A percentile compares a stretch with the other conserved stretches of the same genome.
These are phyloP conservation scores for Zaprionus camerounensis DNA, from an alignment of 1,140 invertebrate species.

Conservation along the genomic window DNA sequence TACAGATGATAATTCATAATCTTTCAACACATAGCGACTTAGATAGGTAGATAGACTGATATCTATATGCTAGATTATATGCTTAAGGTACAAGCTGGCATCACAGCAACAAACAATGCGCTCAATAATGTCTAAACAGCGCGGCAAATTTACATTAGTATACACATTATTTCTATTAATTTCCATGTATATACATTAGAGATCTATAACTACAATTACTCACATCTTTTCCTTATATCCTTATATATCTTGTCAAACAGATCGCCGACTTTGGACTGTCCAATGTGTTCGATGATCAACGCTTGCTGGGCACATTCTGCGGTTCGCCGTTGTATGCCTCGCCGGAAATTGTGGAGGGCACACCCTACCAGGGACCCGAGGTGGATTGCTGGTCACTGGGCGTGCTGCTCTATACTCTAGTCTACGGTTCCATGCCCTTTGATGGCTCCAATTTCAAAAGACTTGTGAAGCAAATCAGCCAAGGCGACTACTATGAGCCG, in stretches of 20 bases:
- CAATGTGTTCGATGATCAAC: slow-evolving; percentile 97
- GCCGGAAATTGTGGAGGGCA: slow-evolving; percentile 99
- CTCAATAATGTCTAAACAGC: too few relatives aligned
- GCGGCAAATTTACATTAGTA: too few relatives aligned
- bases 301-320: slow-evolving; percentile 97
- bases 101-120: too few relatives aligned
- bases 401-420: slow-evolving; percentile 98
- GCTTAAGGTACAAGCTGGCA: too few relatives aligned
- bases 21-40: too few relatives aligned
- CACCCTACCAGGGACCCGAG: slow-evolving; percentile 98
- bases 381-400: slow-evolving; percentile 98
- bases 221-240: background rate
- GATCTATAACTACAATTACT: background rate
- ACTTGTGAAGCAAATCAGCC: slow-evolving; percentile 98
- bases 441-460: slow-evolving; percentile 99
- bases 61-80: too few relatives aligned
- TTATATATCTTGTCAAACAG: slow-evolving; percentile 84
- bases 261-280: slow-evolving; percentile 99
- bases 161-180: too few relatives aligned
- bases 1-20: too few relatives aligned
- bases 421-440: slow-evolving; percentile 99
- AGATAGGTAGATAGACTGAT: too few relatives aligned
- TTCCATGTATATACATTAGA: background rate
- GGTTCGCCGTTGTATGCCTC: slow-evolving; percentile 99
- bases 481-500: slow-evolving; percentile 98